Conservation (phyloP, 37 sponge, comb jelly and placozoan genomes). For the Geodia barretti region DNA sequence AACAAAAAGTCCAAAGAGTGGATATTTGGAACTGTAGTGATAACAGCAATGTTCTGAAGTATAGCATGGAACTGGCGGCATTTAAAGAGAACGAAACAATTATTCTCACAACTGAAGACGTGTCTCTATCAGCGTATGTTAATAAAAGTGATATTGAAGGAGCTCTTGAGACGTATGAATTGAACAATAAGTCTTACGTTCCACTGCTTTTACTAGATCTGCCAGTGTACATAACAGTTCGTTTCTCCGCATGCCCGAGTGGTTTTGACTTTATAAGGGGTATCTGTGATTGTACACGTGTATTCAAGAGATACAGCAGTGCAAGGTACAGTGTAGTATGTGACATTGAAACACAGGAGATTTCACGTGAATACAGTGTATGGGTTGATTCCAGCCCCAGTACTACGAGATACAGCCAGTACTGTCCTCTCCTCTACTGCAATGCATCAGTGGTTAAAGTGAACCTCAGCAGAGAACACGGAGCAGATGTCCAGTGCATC, state of each 20-base stretch:
- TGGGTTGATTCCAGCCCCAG: background rate
- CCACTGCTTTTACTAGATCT: background rate
- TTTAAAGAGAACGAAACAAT: background rate
- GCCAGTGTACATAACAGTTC: background rate
- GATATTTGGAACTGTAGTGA: background rate
- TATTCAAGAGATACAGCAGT: background rate
- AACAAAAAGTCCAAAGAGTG: background rate
- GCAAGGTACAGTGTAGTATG: background rate
- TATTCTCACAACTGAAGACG: background rate
- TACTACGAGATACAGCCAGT: background rate
- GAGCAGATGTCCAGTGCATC: conserved; percentile 35
- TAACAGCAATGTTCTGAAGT: background rate
- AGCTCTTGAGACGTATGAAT: background rate
- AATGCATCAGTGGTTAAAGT: background rate
- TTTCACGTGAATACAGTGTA: background rate
- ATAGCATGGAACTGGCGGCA: background rate
- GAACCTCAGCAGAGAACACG: background rate
- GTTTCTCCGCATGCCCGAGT: background rate
- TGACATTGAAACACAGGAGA: background rate
- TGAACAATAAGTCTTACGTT: background rate
- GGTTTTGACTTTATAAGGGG: background rate
- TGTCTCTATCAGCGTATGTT: background rate
- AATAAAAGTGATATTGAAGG: background rate
- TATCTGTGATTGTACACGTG: background rate
- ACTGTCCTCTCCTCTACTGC: conserved; percentile 5